Evolutionary conservation across 2,888 invertebrate genomes (phyloP), one percentile per base, ranked within the genome.

Genomic region (Vandiemenella viatica): DNA sequence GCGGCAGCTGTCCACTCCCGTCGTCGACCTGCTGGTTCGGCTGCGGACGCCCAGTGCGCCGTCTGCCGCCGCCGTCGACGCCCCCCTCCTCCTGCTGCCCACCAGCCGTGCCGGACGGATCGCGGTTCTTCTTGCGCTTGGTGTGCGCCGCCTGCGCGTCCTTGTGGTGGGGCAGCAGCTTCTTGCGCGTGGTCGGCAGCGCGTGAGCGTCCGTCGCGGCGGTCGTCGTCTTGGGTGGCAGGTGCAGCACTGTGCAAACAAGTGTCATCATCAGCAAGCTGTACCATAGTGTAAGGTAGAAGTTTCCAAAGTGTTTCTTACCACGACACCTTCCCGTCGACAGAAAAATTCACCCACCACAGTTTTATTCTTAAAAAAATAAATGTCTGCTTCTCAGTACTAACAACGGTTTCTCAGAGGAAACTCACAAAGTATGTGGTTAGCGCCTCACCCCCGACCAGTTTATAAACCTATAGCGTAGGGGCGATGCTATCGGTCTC

Each of bases 151-250:
- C 20, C 18, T 37, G 42, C 18, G 42, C 20, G 1, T 41, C 47
- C 15, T 45, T 43, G 44, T 44, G 38, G 16, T 50, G 22, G 4
- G 43, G 40, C 16, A 40, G 17, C 6, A 20, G 38, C 23, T 50
- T 50, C 48, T 52, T 52, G 37, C 46, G 48, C 13, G 43, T 46
- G 45, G 43, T 49, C 19, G 50, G 52, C 10, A 45, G 37, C 26
- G 50, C 50, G 16, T 50, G 43, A 21, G 51, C 41, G 16, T 50
- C 41, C 17, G 51, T 40, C 5, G 54, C 52, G 21, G 49, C 38
- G 17, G 42, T 44, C 22, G 54, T 54, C 22, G 52, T 52, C 48
- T 54, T 54, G 6, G 51, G 51, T 16, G 52, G 48, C 44, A 54
- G 49, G 20, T 52, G 52, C 7, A 54, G 50, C 37, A 52, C 54